Evolutionary conservation across 1,140 invertebrate genomes (phyloP).

Genomic region (Myzus persicae): DNA sequence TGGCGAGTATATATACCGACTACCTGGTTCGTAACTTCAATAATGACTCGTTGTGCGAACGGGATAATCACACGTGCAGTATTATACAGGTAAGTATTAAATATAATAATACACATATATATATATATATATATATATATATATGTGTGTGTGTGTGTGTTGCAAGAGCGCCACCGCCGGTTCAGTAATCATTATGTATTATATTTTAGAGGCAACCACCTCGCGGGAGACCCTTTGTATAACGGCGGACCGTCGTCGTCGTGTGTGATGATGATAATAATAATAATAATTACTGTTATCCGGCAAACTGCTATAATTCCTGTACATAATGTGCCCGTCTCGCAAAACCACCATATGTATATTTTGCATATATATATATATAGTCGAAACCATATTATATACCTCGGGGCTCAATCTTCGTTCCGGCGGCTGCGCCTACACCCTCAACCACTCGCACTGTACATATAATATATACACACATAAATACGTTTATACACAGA

Average conservation of each 20-base stretch:
- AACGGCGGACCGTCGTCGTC: background rate
- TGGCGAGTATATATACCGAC: background rate
- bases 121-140: background rate
- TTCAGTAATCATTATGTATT: background rate
- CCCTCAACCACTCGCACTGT: background rate
- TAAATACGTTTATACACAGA: background rate
- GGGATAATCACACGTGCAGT: background rate
- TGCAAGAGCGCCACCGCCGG: background rate
- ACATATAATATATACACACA: background rate
- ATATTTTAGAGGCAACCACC: background rate
- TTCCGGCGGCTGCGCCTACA: background rate
- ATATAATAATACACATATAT: background rate
- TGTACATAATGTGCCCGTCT: background rate
- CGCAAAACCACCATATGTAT: background rate
- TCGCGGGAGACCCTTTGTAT: background rate
- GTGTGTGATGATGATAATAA: background rate
- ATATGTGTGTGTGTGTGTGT: too few relatives aligned
- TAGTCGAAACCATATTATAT: background rate
- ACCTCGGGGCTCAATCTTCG: background rate
- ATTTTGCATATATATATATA: background rate
- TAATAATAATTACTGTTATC: conserved; percentile 8
- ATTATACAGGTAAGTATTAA: background rate
- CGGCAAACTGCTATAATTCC: background rate
- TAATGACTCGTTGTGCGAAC: background rate
- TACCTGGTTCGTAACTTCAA: background rate